Evolutionary conservation across 2,113 vertebrate species (phyloP), one percentile per base, ranked within the genome.

Genomic region (Oryzias javanicus): DNA sequence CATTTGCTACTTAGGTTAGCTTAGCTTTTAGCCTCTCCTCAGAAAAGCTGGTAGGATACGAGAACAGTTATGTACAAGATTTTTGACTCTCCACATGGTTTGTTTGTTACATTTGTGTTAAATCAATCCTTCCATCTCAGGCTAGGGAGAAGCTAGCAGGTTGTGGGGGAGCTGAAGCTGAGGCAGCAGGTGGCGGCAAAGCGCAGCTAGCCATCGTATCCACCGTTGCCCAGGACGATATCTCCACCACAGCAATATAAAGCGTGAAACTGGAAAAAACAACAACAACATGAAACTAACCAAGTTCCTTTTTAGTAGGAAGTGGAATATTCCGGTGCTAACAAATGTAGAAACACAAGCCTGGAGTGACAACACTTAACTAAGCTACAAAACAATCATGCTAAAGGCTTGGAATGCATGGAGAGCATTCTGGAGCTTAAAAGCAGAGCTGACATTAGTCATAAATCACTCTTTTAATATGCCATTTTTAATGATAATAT

Each of bases 181-280:
- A 85, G 89, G 74, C 89, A 89, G 79, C 93, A 94, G 75, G 82
- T 92, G 79, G 88, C 86, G 48, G 90, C 87, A 73, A 95, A 93
- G 60, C 91, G 92, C 70, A 94, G 86, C 75, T 95, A 78, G 80
- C 40, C 29, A 42, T 59, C 35, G 42, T 27, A 42, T 55, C 40
- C 13, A 0, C 0, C n/a, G 17, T 44, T 29, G 6, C 44, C 15
- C 5, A 4, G 44, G 46, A 18, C 46, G 16, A 10, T 17, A 55
- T 50, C 60, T 48, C 51, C n/a, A 42, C 64, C 40, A 55, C 64
- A 41, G 70, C 27, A 15, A 53, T 42, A 49, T 7, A 19, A 27
- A n/a, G 25, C 17, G 18, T 19, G 18, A 48, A 80, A 82, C 52
- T 73, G 62, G 63, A 55, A 13, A 19, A 35, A 42, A 19, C 49